Evolutionary conservation across 2,113 vertebrate genomes (phyloP).

Genomic region (Furnarius figulus): DNA sequence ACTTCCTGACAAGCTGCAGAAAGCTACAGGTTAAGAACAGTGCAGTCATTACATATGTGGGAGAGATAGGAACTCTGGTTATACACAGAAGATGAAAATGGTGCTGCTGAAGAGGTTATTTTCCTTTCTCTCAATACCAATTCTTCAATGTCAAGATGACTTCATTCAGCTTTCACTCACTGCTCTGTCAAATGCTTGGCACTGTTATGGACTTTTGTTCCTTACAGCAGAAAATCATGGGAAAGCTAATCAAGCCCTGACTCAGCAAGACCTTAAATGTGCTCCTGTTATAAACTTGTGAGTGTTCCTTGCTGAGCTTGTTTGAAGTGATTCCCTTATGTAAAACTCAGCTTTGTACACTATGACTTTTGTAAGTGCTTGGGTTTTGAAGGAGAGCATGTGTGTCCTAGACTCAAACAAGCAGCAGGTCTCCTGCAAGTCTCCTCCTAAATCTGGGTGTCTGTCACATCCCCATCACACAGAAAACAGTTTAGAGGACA

Average conservation of each 20-base stretch:
- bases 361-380: not conserved
- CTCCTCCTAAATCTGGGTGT: not conserved
- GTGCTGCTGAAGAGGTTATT: not conserved
- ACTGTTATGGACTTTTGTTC: not conserved
- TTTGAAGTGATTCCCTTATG: not conserved
- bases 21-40: not conserved
- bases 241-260: not conserved
- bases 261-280: not conserved
- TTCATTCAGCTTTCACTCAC: not conserved
- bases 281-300: not conserved
- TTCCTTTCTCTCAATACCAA: not conserved
- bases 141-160: not conserved
- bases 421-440: not conserved
- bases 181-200: not conserved
- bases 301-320: not conserved
- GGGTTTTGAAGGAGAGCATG: not conserved
- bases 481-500: not conserved
- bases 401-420: not conserved
- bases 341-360: not conserved
- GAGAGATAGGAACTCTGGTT: not conserved
- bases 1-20: conserved; percentile 2
- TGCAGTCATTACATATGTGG: not conserved
- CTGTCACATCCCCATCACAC: not conserved
- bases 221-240: not conserved
- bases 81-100: not conserved